A percentile compares a stretch with the other conserved stretches of the same genome.
These are phyloP conservation scores for Coelogynopora nodosa DNA, from an alignment of 2,888 invertebrate genomes.

Conservation along the genomic window DNA sequence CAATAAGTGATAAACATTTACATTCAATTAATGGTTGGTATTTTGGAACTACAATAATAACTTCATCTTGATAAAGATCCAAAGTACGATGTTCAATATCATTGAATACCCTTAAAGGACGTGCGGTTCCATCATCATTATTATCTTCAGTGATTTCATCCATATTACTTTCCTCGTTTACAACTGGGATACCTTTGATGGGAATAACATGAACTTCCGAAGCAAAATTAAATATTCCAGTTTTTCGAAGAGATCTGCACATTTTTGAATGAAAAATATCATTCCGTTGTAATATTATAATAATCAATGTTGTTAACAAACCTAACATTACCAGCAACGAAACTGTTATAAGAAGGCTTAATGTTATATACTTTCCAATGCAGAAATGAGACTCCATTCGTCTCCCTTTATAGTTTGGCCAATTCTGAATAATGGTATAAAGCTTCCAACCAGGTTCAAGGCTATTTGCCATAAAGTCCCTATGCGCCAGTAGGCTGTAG, in stretches of 20 bases:
- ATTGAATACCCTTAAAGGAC: too few species aligned
- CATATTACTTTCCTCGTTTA: too few species aligned
- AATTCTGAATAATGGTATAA: neutral
- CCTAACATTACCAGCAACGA: neutral
- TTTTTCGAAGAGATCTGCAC: neutral
- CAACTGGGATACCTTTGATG: too few species aligned
- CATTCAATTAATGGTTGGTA: too few species aligned
- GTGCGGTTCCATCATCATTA: too few species aligned
- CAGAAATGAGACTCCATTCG: neutral
- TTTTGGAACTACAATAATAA: too few species aligned
- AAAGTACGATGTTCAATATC: too few species aligned
- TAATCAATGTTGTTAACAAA: neutral
- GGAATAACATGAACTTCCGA: too few species aligned
- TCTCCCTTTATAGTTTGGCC: neutral
- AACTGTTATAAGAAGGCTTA: neutral
- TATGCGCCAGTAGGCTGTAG: neutral
- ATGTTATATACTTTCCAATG: neutral
- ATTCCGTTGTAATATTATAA: neutral
- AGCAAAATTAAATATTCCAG: neutral
- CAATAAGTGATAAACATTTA: too few species aligned
- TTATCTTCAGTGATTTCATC: too few species aligned
- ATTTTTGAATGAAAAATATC: neutral
- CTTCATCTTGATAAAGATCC: too few species aligned
- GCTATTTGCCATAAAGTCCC: neutral
- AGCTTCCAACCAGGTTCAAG: neutral